Conservation (phyloP, 2,797 vertebrate species). For the Vultur gryphus region DNA sequence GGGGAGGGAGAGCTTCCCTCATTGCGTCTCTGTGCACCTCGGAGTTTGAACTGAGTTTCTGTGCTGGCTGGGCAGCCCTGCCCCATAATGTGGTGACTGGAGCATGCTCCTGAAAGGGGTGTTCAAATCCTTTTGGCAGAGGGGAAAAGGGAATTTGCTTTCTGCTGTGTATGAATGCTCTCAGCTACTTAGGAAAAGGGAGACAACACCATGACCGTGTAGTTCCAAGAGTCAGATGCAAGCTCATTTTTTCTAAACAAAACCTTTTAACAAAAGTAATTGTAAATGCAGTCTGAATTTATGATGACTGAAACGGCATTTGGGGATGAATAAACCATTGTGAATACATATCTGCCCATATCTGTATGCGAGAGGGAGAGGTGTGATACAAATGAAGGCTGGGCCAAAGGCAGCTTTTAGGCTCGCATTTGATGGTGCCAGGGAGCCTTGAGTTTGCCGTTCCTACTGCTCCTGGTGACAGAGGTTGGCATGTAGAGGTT, state of each 20-base stretch:
- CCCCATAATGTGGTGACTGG: not conserved
- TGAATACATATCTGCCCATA: not conserved
- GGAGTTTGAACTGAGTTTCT: not conserved
- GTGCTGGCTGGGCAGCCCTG: not conserved
- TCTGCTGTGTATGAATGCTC: not conserved
- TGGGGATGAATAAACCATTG: not conserved
- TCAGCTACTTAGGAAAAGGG: not conserved
- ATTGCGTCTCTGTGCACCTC: fast-evolving
- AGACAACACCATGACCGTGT: fast-evolving
- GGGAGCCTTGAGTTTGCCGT: not conserved
- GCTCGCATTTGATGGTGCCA: fast-evolving
- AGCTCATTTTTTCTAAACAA: not conserved
- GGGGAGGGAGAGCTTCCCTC: not conserved
- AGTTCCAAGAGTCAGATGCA: not conserved
- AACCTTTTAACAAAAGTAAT: not conserved
- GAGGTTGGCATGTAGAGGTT: not conserved
- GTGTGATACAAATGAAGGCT: not conserved
- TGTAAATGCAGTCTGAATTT: not conserved
- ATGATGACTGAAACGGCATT: not conserved
- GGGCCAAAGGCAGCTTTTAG: not conserved
- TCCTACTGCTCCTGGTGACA: not conserved
- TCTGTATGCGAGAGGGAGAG: not conserved
- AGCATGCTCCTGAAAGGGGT: not conserved
- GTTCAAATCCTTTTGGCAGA: not conserved
- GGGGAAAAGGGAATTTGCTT: not conserved